Conservation (phyloP, 23 tunicate genomes). For the Clavelina lepadiformis region DNA sequence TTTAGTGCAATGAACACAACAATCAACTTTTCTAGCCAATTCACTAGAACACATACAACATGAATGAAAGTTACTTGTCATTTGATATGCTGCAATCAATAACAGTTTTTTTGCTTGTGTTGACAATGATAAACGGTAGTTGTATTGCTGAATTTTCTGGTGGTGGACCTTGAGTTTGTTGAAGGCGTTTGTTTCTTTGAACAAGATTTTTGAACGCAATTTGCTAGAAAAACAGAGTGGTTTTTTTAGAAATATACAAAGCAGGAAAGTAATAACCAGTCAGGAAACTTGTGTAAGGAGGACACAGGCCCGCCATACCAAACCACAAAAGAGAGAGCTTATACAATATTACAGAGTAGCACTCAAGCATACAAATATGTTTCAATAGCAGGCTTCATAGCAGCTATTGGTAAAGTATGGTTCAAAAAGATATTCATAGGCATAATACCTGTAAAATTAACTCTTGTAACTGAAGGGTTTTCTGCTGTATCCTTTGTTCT, state of each 20-base stretch:
- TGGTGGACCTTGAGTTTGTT: constrained; percentile 81
- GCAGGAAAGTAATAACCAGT: no score
- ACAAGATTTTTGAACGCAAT: constrained; percentile 93
- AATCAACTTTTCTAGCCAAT: no score
- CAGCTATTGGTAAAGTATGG: no score
- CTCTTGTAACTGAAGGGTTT: constrained; percentile 77
- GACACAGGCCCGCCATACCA: no score
- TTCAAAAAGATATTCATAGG: not conserved
- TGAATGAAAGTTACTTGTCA: no score
- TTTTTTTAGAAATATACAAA: not conserved
- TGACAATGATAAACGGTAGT: constrained; percentile 97
- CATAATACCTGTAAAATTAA: constrained; percentile 68
- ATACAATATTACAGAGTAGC: no score
- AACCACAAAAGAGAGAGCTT: no score
- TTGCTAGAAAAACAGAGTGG: constrained; percentile 82
- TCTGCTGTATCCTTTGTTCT: constrained; percentile 77
- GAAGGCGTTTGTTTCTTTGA: constrained; percentile 70
- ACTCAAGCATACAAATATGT: no score
- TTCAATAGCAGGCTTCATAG: no score
- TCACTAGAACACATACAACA: no score
- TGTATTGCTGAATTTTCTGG: constrained; percentile 84
- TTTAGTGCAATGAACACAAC: no score
- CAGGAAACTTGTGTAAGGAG: no score
- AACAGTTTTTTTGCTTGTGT: constrained; percentile 95
- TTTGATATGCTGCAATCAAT: constrained; percentile 99